These are phyloP conservation scores for Eupithecia subumbrata DNA, from an alignment of 2,888 invertebrate species.

Conservation along the genomic window DNA sequence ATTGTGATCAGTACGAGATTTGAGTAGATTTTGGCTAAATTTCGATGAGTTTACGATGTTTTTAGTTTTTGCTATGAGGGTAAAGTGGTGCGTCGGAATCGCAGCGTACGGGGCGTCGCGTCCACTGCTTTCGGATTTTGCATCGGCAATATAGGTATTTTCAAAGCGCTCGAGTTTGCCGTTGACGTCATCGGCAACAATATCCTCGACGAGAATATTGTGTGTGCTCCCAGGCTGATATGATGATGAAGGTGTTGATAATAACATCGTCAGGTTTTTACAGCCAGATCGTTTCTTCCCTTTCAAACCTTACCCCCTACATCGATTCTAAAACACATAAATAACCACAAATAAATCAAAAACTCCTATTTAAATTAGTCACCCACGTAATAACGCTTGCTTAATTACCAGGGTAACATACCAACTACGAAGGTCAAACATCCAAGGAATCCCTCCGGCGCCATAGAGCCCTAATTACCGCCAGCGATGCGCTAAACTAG, in stretches of 20 bases:
- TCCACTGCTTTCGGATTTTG: no score
- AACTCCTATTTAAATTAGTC: constrained; percentile 62
- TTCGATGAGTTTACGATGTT: background rate
- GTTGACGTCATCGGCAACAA: no score
- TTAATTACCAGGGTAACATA: constrained; percentile 74
- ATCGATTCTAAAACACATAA: background rate
- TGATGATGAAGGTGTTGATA: no score
- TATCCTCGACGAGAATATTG: no score
- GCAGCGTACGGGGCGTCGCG: no score
- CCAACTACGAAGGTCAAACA: constrained; percentile 58
- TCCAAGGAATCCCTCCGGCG: constrained; percentile 65
- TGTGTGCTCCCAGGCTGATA: no score
- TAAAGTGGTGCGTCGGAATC: background rate
- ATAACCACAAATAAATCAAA: constrained; percentile 25
- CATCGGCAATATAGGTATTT: no score
- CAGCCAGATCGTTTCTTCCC: no score
- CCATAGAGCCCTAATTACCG: constrained; percentile 60
- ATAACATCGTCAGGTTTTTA: no score
- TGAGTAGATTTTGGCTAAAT: constrained; percentile 19
- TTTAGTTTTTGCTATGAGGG: background rate
- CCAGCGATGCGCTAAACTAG: constrained; percentile 59
- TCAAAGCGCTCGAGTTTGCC: no score
- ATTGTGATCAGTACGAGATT: constrained; percentile 40
- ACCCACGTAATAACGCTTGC: constrained; percentile 58
- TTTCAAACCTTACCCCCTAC: background rate